Conservation (phyloP, 2,797 vertebrate genomes). For the Phataginus tetradactyla region DNA sequence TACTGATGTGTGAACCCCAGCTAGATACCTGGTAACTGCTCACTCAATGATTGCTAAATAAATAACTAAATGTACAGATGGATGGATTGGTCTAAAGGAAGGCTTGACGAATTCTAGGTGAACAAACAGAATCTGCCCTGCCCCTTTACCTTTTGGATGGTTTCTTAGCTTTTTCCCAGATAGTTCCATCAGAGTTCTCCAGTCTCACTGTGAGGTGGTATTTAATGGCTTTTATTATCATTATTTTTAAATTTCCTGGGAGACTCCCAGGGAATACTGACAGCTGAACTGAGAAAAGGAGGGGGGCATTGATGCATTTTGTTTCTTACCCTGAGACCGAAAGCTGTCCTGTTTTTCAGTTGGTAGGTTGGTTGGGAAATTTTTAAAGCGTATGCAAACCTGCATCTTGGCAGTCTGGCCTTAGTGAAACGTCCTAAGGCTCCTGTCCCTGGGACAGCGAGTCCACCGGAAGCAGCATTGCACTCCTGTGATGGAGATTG, state of each 20-base stretch:
- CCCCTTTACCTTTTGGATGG: not conserved
- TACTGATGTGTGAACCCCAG: not conserved
- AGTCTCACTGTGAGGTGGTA: not conserved
- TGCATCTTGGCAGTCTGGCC: not conserved
- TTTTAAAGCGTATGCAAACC: not conserved
- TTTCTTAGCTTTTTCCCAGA: conserved; percentile 40
- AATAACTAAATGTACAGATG: not conserved
- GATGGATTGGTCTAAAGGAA: not conserved
- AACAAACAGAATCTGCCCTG: not conserved
- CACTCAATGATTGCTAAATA: not conserved
- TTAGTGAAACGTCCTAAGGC: not conserved
- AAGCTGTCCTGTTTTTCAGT: conserved; percentile 34
- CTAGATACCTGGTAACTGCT: not conserved
- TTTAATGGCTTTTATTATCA: not conserved
- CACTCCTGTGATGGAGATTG: not conserved
- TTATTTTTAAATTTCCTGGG: not conserved
- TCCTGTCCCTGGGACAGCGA: not conserved
- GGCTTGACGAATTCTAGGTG: not conserved
- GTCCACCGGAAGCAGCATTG: not conserved
- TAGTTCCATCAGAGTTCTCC: not conserved
- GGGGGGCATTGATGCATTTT: not conserved
- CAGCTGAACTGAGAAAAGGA: not conserved
- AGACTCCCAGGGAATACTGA: not conserved
- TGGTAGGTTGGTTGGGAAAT: not conserved
- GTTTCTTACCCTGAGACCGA: conserved; percentile 1